Base-by-base conservation (phyloP, 2,888 invertebrate genomes). In the Eurytoma californica region DNA sequence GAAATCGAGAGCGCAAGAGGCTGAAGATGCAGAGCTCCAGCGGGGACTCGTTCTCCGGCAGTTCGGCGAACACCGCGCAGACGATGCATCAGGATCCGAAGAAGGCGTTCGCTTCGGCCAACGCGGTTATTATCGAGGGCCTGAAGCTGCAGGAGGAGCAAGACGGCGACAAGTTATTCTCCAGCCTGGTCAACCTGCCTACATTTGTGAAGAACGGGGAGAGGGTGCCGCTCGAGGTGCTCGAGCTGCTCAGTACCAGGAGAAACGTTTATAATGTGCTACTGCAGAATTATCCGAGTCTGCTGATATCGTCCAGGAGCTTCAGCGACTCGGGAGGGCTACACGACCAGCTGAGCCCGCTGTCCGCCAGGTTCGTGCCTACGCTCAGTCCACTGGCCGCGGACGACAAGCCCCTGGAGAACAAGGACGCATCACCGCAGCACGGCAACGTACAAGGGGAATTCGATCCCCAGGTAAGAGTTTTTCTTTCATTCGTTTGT, bases 121-220 rank as follows among this genome's bases (percentile, higher is more conserved):
- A 88, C 86, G 91, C 90, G 79, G 92, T 91, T 78, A 91, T 91
- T 24, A 85, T 86, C 79, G 87, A 88, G 80, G 86, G 85, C 63
- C 80, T 87, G n/a, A 83, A 86, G 1, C 65, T 82, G 0, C 86
- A 87, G 55, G 86, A 86, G 16, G 86, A 89, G 24, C 89, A 90
- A 51, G 86, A 88, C 0, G 88, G 89, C n/a, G 85, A 88, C 7
- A 92, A 94, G 63, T 91, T 94, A 68, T 95, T 94, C 86, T 94
- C 94, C 85, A 97, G 97, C n/a, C 91, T 97, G 84, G 95, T 97
- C 14, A 95, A 95, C 86, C 91, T 97, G 78, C 97, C 97, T 0
- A 97, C 97, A 0, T 97, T 94, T 86, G 93, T 97, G 83, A 93
- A 94, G 66, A 94, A 94, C 82, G 95, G 95, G 0, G 95, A 95